phyloP scores from a whole-genome alignment of 2,113 vertebrate species.

The Rhinichthys klamathensis region DNA sequence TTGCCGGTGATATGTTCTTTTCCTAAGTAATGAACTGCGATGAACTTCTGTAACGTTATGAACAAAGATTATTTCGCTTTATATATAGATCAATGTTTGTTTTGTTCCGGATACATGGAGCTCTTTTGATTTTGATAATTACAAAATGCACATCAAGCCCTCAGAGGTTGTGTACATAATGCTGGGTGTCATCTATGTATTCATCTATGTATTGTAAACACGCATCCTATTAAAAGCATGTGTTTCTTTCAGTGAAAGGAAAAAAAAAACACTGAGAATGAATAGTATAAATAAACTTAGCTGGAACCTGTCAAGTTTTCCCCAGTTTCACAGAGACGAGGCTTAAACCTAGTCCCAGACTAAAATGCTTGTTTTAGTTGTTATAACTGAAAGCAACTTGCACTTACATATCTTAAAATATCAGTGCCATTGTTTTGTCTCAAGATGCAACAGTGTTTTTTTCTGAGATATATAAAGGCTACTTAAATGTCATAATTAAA shows the following conservation, averaged over 20 bases:
- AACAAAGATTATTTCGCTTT: background rate
- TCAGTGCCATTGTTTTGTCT: no score
- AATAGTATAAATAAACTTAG: conserved; percentile 10
- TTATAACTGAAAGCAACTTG: no score
- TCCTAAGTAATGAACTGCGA: background rate
- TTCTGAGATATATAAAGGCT: no score
- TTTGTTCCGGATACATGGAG: conserved; percentile 5
- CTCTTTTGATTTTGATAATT: conserved; percentile 5
- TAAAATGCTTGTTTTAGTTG: no score
- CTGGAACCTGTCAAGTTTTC: background rate
- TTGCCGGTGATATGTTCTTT: background rate
- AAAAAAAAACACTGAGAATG: background rate
- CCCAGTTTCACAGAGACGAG: no score
- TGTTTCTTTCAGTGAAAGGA: conserved; percentile 46
- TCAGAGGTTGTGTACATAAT: background rate
- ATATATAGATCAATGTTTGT: background rate
- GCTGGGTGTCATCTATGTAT: conserved; percentile 1
- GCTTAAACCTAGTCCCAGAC: no score
- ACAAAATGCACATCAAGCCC: conserved; percentile 1
- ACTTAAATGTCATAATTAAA: no score
- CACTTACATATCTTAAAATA: no score
- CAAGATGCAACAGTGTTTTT: no score
- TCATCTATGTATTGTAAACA: conserved; percentile 8
- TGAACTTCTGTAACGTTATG: conserved; percentile 2
- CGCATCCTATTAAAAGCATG: conserved; percentile 4